phyloP scores from a whole-genome alignment of 2,888 invertebrate species.

The Scrobipalpa atriplicella region DNA sequence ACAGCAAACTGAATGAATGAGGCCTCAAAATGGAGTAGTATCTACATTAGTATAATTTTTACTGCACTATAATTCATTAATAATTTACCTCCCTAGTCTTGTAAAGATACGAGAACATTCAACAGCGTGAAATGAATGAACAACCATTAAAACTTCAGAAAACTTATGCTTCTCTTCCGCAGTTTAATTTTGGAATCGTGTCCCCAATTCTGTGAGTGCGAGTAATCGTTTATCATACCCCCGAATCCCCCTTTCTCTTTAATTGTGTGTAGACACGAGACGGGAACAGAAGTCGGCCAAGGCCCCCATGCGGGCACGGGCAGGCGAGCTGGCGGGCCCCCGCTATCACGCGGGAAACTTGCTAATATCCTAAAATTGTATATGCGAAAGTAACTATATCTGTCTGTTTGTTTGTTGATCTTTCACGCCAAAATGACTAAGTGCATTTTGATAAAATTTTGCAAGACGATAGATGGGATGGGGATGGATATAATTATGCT shows the following conservation, averaged over 20 bases:
- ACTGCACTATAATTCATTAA: no score
- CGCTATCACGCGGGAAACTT: constrained; percentile 34
- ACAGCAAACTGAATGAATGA: no score
- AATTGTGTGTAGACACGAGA: constrained; percentile 44
- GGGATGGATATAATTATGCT: no score
- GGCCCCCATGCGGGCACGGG: constrained; percentile 38
- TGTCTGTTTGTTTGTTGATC: no score
- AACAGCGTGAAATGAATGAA: background rate
- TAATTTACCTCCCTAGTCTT: no score
- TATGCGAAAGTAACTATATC: no score
- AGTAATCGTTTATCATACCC: constrained; percentile 28
- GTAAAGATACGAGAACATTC: no score
- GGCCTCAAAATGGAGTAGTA: no score
- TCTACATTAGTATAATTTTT: no score
- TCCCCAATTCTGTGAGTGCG: constrained; percentile 14
- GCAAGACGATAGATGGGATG: no score
- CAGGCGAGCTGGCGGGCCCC: constrained; percentile 42
- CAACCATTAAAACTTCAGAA: background rate
- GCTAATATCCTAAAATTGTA: background rate
- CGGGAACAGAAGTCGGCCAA: constrained; percentile 47
- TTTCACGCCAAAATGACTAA: no score
- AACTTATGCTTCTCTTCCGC: constrained; percentile 5
- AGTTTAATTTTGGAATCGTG: constrained; percentile 12
- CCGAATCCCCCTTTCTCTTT: constrained; percentile 47
- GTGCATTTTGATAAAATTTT: no score